phyloP scores from a whole-genome alignment of 2,888 invertebrate species.

The Leucophenga maculata region DNA sequence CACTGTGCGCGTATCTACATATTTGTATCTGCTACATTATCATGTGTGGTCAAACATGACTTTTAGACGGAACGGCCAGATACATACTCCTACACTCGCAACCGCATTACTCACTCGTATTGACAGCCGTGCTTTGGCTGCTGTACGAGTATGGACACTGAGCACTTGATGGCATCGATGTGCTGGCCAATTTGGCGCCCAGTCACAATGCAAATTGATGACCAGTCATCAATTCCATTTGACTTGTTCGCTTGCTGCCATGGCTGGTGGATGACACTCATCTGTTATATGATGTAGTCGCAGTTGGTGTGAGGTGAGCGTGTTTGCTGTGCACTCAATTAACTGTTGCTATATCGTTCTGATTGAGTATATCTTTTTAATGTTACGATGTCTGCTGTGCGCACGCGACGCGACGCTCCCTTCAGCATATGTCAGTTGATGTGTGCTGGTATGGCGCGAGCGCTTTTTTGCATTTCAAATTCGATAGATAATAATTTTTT shows the following conservation, averaged over 20 bases:
- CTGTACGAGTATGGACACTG: conserved; percentile 24
- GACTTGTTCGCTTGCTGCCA: neutral
- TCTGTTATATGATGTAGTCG: conserved; percentile 29
- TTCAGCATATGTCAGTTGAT: conserved; percentile 11
- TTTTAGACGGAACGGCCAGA: conserved; percentile 35
- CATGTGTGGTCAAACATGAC: conserved; percentile 55
- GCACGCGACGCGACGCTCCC: too few relatives aligned
- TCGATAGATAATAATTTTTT: conserved; percentile 16
- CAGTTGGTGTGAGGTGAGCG: conserved; percentile 34
- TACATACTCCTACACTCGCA: neutral
- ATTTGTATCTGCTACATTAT: neutral
- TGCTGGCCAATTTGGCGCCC: conserved; percentile 20
- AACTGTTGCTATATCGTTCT: conserved; percentile 25
- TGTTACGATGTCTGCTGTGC: neutral
- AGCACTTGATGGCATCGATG: conserved; percentile 40
- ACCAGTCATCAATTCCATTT: conserved; percentile 62
- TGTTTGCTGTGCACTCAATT: conserved; percentile 37
- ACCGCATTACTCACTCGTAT: too few relatives aligned
- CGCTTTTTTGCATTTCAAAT: conserved; percentile 18
- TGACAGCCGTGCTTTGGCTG: conserved; percentile 21
- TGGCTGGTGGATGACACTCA: conserved; percentile 44
- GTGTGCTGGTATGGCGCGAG: neutral
- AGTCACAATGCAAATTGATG: conserved; percentile 55
- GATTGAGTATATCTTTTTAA: neutral
- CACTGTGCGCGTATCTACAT: neutral